Evolutionary conservation across 2,113 vertebrate genomes (phyloP).

Genomic region (Nycticebus coucang): DNA sequence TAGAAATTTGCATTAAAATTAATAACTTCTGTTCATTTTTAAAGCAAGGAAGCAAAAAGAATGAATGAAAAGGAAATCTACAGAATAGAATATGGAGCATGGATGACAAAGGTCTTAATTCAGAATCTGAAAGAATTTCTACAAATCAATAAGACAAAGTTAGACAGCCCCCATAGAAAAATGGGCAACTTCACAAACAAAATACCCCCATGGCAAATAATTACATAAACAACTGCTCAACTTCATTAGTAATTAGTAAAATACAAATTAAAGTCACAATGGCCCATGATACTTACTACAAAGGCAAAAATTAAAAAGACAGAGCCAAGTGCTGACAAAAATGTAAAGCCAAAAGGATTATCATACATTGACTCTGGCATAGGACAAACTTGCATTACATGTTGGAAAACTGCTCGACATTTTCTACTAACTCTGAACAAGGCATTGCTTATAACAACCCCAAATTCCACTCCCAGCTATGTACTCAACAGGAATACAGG

Average conservation of each 20-base stretch:
- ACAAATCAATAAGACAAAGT: background rate
- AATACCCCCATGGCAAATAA: background rate
- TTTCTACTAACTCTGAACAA: background rate
- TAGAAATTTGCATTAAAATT: background rate
- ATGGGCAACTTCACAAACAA: background rate
- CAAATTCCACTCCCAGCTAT: background rate
- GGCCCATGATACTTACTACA: background rate
- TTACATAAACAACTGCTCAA: background rate
- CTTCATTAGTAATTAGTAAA: conserved; percentile 39
- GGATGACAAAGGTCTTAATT: background rate
- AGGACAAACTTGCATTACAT: background rate
- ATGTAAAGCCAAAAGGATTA: background rate
- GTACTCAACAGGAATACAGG: background rate
- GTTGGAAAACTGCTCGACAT: background rate
- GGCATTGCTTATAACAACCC: background rate
- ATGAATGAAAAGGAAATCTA: background rate
- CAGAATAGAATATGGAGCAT: background rate
- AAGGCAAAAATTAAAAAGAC: background rate
- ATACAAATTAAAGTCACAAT: background rate
- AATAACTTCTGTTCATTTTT: background rate
- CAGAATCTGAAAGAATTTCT: conserved; percentile 1
- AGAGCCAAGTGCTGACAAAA: background rate
- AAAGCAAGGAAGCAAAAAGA: background rate
- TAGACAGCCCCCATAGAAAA: background rate
- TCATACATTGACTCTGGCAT: background rate